A percentile compares a stretch with the other conserved stretches of the same genome.
Conservation (phyloP, 2,797 vertebrate species). For the Sebastes vulpes region DNA sequence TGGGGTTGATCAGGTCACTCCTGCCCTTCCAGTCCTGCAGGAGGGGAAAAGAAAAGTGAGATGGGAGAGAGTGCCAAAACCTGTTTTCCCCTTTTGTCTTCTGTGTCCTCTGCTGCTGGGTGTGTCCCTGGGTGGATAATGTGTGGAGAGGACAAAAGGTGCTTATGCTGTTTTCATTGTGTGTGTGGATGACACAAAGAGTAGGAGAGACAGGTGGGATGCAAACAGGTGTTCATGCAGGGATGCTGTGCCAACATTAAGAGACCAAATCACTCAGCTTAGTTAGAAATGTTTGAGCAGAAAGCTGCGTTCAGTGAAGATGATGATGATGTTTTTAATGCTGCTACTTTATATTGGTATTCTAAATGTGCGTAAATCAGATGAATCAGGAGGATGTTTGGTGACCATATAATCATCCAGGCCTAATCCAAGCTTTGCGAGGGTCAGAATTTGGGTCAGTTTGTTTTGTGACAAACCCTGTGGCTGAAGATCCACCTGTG, state of each 20-base stretch:
- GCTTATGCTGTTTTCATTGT: neutral
- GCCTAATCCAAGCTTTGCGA: neutral
- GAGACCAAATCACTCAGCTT: neutral
- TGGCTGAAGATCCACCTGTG: neutral
- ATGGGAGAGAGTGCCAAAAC: neutral
- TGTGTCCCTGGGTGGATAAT: constrained; percentile 13
- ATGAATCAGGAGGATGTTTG: neutral
- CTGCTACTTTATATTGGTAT: neutral
- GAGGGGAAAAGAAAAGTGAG: neutral
- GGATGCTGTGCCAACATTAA: neutral
- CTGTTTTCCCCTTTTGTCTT: constrained; percentile 12
- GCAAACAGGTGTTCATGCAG: neutral
- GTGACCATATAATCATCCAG: neutral
- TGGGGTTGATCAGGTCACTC: constrained; percentile 23
- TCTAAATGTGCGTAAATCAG: neutral
- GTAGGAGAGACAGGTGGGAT: neutral
- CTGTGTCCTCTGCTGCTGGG: neutral
- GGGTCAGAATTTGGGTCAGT: neutral
- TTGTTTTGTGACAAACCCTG: neutral
- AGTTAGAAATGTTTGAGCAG: no score
- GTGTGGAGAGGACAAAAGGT: neutral
- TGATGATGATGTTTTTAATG: neutral
- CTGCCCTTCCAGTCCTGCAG: constrained; percentile 39
- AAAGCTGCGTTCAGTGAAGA: no score
- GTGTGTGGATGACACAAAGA: neutral